phyloP scores from a whole-genome alignment of 2,888 invertebrate genomes.

The Parelbella ahira region DNA sequence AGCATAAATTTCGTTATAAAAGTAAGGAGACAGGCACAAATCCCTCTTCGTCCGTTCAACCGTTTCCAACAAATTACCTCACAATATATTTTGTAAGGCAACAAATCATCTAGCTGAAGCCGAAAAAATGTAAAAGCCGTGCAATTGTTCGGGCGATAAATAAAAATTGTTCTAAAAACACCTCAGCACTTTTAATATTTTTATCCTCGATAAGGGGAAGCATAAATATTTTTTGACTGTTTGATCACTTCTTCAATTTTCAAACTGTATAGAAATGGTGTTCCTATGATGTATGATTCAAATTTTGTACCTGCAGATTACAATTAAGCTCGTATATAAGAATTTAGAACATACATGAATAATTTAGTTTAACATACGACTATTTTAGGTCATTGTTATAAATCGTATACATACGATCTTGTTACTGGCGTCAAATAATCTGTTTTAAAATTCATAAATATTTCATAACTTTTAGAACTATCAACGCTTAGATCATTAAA shows the following conservation, averaged over 20 bases:
- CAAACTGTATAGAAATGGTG: slow-evolving; percentile 22
- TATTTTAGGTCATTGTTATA: too few relatives aligned
- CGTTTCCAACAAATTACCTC: slow-evolving; percentile 37
- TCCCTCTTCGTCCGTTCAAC: slow-evolving; percentile 32
- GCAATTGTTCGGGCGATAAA: slow-evolving; percentile 62
- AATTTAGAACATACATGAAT: too few relatives aligned
- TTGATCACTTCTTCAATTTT: slow-evolving; percentile 44
- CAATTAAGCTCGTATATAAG: too few relatives aligned
- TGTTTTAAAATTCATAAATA: too few relatives aligned
- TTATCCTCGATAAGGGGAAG: slow-evolving; percentile 52
- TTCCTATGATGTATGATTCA: too few relatives aligned
- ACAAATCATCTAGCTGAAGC: slow-evolving; percentile 52
- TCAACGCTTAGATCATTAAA: too few relatives aligned
- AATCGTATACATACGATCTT: too few relatives aligned
- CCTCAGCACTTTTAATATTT: slow-evolving; percentile 74
- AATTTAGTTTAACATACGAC: too few relatives aligned
- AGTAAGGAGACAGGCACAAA: slow-evolving; percentile 33
- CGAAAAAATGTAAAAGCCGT: slow-evolving; percentile 49
- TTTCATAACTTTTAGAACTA: too few relatives aligned
- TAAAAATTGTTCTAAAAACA: slow-evolving; percentile 63
- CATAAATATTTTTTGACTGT: slow-evolving; percentile 64
- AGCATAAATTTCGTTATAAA: slow-evolving; percentile 42
- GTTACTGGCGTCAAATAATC: too few relatives aligned
- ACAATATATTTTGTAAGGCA: slow-evolving; percentile 45
- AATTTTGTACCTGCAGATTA: too few relatives aligned